These are phyloP conservation scores for Orchesellides sinensis DNA, from an alignment of 2,888 invertebrate species.

Conservation along the genomic window DNA sequence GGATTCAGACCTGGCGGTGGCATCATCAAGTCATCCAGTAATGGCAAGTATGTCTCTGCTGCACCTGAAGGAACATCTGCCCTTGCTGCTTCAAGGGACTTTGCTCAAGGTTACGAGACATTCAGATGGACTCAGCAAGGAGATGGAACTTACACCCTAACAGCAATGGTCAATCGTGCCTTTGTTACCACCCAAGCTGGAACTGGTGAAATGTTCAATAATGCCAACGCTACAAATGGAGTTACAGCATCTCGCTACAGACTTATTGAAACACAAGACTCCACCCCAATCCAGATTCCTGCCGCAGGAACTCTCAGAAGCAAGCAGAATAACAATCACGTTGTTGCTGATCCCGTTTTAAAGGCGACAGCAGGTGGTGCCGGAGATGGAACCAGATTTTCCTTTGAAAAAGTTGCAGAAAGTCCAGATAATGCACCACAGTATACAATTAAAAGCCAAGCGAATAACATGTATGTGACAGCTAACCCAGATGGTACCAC, in stretches of 20 bases:
- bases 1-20: slow-evolving; percentile 66
- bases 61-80: slow-evolving; percentile 43
- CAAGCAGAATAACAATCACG: slow-evolving; percentile 53
- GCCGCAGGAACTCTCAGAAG: slow-evolving; percentile 48
- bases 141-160: slow-evolving; percentile 61
- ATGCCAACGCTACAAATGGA: slow-evolving; percentile 48
- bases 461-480: slow-evolving; percentile 61
- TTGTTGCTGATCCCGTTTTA: slow-evolving; percentile 50
- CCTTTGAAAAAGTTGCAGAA: slow-evolving; percentile 41
- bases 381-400: slow-evolving; percentile 45
- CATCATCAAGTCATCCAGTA: slow-evolving; percentile 47
- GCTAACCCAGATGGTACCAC: slow-evolving; percentile 57
- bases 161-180: slow-evolving; percentile 68
- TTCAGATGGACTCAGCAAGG: slow-evolving; percentile 62
- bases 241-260: slow-evolving; percentile 38
- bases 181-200: slow-evolving; percentile 36
- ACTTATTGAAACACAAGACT: slow-evolving; percentile 36
- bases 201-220: slow-evolving; percentile 57
- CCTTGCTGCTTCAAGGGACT: slow-evolving; percentile 56
- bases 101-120: slow-evolving; percentile 57
- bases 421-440: slow-evolving; percentile 41
- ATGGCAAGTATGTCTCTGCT: slow-evolving; percentile 62
- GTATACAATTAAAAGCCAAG: slow-evolving; percentile 47
- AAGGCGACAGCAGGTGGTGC: slow-evolving; percentile 7
- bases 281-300: slow-evolving; percentile 27